Conservation (phyloP, 2,888 invertebrate species). For the Drosophila monieri region DNA sequence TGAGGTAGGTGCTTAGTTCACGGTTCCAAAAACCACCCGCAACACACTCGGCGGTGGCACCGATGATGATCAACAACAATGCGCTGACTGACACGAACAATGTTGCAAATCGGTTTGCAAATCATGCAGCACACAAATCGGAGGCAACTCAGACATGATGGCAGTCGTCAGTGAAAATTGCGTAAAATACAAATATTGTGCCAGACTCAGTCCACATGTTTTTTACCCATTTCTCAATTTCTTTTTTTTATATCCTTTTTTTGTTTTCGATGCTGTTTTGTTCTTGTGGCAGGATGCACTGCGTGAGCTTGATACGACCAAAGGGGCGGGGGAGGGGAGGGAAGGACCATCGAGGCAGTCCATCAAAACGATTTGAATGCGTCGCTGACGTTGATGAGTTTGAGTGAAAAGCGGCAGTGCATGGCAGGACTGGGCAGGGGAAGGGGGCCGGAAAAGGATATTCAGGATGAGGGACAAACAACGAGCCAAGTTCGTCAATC, state of each 20-base stretch:
- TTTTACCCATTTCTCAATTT: conserved; percentile 26
- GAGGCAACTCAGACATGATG: conserved; percentile 45
- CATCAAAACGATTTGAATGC: conserved; percentile 83
- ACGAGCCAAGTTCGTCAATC: conserved; percentile 78
- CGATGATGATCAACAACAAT: conserved; percentile 67
- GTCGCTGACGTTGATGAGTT: conserved; percentile 82
- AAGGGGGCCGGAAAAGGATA: conserved; percentile 1
- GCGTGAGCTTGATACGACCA: conserved; percentile 38
- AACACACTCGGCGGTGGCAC: conserved; percentile 10
- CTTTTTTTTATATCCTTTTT: conserved; percentile 22
- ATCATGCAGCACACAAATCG: conserved; percentile 52
- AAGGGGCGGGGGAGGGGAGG: conserved; percentile 28
- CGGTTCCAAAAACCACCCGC: conserved; percentile 11
- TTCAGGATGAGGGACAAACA: conserved; percentile 50
- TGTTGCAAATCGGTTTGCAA: conserved; percentile 76
- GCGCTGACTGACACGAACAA: conserved; percentile 74
- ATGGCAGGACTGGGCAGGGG: conserved; percentile 22
- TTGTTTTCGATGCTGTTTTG: conserved; percentile 41
- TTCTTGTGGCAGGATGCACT: conserved; percentile 66
- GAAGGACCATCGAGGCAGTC: conserved; percentile 62
- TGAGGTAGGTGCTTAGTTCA: conserved; percentile 37
- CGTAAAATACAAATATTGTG: conserved; percentile 80
- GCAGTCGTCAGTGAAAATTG: conserved; percentile 73
- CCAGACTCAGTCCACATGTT: conserved; percentile 44
- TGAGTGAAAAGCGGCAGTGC: conserved; percentile 65